Evolutionary conservation across 2,888 invertebrate genomes (phyloP).

Genomic region (Euclidia mi): DNA sequence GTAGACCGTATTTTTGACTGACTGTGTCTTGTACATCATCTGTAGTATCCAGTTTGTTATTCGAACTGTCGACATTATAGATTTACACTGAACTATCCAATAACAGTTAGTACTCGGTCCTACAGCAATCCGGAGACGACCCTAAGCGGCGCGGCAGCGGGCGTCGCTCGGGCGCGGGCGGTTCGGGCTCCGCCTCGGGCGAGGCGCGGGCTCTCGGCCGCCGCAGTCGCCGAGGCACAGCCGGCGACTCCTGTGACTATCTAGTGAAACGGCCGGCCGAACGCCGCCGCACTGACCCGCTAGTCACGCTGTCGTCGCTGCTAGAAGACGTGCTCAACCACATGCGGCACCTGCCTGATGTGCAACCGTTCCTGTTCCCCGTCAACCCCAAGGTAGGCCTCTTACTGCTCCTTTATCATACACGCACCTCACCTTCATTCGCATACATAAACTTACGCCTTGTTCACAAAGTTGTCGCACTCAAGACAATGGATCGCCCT

Average conservation of each 20-base stretch:
- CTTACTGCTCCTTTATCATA: not conserved
- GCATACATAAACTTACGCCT: too few species aligned
- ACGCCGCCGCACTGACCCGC: conserved; percentile 97
- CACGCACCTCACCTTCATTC: too few species aligned
- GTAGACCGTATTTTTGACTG: too few species aligned
- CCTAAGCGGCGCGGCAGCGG: conserved; percentile 94
- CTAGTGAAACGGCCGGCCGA: conserved; percentile 96
- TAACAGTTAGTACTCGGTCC: not conserved
- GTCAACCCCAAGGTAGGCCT: conserved; percentile 95
- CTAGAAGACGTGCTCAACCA: conserved; percentile 97
- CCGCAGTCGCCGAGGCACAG: conserved; percentile 73
- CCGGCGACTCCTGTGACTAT: conserved; percentile 93
- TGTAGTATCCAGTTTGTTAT: too few species aligned
- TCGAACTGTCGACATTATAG: too few species aligned
- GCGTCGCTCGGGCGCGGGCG: conserved; percentile 89
- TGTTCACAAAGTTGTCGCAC: too few species aligned
- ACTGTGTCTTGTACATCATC: too few species aligned
- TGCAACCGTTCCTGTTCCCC: conserved; percentile 97
- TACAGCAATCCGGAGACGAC: conserved; percentile 95
- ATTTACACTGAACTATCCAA: not conserved
- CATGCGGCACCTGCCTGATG: conserved; percentile 97
- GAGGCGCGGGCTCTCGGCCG: conserved; percentile 79
- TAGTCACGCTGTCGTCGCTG: conserved; percentile 97
- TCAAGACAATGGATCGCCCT: too few species aligned
- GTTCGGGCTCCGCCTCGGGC: conserved; percentile 82